Percentiles rank a stretch among this genome's conserved stretches.
phyloP scores from a whole-genome alignment of 2,113 vertebrate genomes.

The Pteropus alecto region DNA sequence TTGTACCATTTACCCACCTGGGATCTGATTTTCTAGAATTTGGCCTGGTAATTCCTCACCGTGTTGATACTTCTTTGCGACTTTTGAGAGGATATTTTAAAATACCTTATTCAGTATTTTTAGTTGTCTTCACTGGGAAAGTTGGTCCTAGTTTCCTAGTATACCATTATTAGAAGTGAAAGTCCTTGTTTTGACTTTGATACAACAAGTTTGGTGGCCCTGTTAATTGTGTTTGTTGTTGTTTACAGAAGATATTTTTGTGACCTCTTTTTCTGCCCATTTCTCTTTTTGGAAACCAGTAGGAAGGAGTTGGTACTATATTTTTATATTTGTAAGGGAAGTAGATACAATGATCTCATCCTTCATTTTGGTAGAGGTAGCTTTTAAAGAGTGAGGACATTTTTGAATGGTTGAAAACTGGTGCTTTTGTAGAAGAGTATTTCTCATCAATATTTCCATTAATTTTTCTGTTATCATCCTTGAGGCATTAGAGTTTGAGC shows the following conservation, averaged over 20 bases:
- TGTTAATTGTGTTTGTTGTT: neutral
- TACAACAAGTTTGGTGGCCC: neutral
- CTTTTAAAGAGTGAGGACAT: neutral
- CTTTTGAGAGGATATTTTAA: neutral
- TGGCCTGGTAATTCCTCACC: neutral
- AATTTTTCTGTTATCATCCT: neutral
- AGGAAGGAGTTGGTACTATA: neutral
- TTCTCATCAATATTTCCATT: neutral
- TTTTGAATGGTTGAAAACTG: neutral
- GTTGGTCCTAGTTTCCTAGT: conserved; percentile 1
- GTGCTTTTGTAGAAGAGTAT: neutral
- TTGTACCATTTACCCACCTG: neutral
- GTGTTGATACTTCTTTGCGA: neutral
- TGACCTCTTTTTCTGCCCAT: neutral
- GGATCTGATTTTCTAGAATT: neutral
- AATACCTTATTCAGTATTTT: neutral
- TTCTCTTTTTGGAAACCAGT: neutral
- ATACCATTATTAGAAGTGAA: neutral
- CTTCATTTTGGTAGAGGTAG: neutral
- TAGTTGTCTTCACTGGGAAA: neutral
- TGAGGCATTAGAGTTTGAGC: neutral
- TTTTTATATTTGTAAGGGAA: neutral
- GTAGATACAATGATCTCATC: neutral
- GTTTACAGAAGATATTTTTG: neutral
- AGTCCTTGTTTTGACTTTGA: neutral